phyloP scores from a whole-genome alignment of 2,888 invertebrate species.

The Schizaphis graminum region DNA sequence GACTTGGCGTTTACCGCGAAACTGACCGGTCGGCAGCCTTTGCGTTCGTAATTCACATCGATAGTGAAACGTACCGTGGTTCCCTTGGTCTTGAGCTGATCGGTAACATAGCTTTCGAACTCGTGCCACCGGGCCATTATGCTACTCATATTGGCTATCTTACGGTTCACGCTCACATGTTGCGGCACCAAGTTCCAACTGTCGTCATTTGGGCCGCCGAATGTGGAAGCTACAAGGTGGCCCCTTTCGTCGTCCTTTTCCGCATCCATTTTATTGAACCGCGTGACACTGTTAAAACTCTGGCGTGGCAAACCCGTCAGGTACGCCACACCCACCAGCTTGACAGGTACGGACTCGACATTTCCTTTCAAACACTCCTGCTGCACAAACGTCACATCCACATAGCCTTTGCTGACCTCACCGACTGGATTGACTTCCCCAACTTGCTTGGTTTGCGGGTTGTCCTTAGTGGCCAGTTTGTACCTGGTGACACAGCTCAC shows the following conservation, averaged over 20 bases:
- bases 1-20: background rate
- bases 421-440: too few relatives aligned
- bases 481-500: too few relatives aligned
- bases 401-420: too few relatives aligned
- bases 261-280: background rate
- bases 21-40: background rate
- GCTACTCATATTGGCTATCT: background rate
- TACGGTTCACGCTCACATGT: conserved; percentile 10
- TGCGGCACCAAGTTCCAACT: conserved; percentile 26
- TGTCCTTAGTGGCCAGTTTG: too few relatives aligned
- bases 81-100: background rate
- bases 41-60: background rate
- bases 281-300: background rate
- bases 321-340: background rate
- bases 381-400: too few relatives aligned
- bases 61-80: background rate
- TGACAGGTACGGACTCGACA: background rate
- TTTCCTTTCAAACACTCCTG: background rate
- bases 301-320: background rate
- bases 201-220: background rate
- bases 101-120: background rate
- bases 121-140: conserved; percentile 5
- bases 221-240: conserved; percentile 15
- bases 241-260: background rate
- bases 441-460: too few relatives aligned